Base-by-base conservation (phyloP, 1,140 invertebrate genomes). In the Cotesia chilonis region DNA sequence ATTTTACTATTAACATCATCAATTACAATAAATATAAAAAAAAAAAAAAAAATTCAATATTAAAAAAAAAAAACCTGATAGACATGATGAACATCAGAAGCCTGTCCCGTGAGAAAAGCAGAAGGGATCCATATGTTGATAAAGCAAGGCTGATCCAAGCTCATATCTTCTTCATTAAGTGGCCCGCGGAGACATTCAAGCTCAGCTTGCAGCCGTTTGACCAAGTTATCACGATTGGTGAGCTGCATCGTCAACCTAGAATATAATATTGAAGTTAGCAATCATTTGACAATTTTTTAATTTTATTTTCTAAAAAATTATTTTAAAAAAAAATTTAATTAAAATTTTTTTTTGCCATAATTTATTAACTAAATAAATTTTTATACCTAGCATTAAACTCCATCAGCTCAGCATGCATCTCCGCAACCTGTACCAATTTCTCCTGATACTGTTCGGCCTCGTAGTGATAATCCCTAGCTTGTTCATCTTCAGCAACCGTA, bases 331-430 rank as follows among this genome's bases (percentile, higher is more conserved):
- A 17, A 17, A 17, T 17, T 17, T 17, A 17, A 17, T 17, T 17
- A 17, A 17, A 17, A 17, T 17, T 17, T 17, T 17, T 17, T 17
- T 28, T 28, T 28, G 28, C 28, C 3, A 28, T 2, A 28, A 28
- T 28, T 28, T 28, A 28, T 28, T 28, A 28, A 28, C 0, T 28
- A 28, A 28, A 28, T 28, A 28, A 28, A 28, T 28, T 28, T 28
- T 28, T 3, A 28, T 28, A 28, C 28, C 28, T 28, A 35, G 92
- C 92, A 88, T 97, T 98, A 78, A 97, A 96, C 85, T 98, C 96
- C 93, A 98, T 96, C 17, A 98, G 84, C 84, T 98, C 96, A 1
- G 95, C 95, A 83, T 97, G 96, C 96, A 98, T 98, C 88, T 98
- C 95, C 10, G 96, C 96, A 1, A 98, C 95, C 89, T 97, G 95